Conservation (phyloP, 2,113 vertebrate genomes). For the Morone chrysops region DNA sequence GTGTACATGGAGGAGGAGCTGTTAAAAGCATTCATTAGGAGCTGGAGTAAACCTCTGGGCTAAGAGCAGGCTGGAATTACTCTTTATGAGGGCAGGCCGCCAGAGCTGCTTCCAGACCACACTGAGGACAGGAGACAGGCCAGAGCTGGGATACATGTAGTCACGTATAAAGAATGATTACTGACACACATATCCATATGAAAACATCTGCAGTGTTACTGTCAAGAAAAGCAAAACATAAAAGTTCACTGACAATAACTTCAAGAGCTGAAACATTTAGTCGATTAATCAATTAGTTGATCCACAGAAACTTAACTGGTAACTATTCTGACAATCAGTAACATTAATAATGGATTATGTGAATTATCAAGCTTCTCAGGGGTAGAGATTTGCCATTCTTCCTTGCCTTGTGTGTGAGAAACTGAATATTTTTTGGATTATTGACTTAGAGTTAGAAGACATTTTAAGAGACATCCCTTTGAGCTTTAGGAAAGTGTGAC, state of each 20-base stretch:
- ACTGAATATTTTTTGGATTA: background rate
- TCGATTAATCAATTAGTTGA: background rate
- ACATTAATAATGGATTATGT: too few relatives aligned
- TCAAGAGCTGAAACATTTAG: background rate
- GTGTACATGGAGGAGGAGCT: slow-evolving; percentile 21
- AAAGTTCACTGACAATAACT: background rate
- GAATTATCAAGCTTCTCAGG: background rate
- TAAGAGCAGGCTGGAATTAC: slow-evolving; percentile 51
- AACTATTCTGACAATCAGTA: too few relatives aligned
- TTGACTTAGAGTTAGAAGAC: background rate
- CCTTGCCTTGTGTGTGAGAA: background rate
- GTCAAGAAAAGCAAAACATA: background rate
- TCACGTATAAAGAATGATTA: background rate
- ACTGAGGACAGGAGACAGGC: slow-evolving; percentile 20
- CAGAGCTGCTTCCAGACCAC: slow-evolving; percentile 37
- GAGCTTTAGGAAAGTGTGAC: background rate
- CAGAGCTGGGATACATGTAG: background rate
- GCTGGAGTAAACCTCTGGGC: slow-evolving; percentile 54
- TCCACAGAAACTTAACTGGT: background rate
- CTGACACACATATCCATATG: slow-evolving; percentile 8
- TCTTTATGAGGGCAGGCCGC: slow-evolving; percentile 46
- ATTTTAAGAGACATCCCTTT: background rate
- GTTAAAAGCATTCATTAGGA: slow-evolving; percentile 57
- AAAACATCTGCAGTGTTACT: background rate
- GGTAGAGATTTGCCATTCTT: background rate